phyloP scores from a whole-genome alignment of 2,888 invertebrate genomes.

The Epiblema foenella region DNA sequence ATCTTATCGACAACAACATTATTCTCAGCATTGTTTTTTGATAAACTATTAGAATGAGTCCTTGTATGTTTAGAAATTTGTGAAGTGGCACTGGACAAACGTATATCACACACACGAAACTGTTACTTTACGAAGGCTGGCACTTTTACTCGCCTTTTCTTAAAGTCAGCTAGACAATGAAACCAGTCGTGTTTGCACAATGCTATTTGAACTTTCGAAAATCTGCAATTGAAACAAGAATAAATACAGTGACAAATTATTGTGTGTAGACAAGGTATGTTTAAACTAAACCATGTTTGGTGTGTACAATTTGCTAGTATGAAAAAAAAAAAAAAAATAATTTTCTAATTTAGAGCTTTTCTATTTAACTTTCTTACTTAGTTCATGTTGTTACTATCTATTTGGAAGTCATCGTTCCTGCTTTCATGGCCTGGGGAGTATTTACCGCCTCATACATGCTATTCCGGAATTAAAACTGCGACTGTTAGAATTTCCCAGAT shows the following conservation, averaged over 20 bases:
- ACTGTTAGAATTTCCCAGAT: no score
- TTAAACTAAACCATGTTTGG: conserved; percentile 53
- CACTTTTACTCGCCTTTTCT: conserved; percentile 66
- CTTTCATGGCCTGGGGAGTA: no score
- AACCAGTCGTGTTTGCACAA: conserved; percentile 67
- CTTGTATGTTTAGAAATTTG: conserved; percentile 38
- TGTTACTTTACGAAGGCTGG: conserved; percentile 45
- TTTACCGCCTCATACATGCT: no score
- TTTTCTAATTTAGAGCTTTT: conserved; percentile 7
- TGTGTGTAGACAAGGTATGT: conserved; percentile 61
- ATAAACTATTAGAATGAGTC: background rate
- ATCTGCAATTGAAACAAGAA: conserved; percentile 75
- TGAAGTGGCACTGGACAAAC: conserved; percentile 11
- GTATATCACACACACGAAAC: conserved; percentile 37
- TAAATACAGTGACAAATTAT: conserved; percentile 67
- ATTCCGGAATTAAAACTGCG: no score
- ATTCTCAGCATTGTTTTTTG: background rate
- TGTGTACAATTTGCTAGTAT: conserved; percentile 47
- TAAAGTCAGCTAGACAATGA: conserved; percentile 63
- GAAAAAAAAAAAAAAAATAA: conserved; percentile 17
- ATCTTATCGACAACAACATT: no score
- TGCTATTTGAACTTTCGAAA: conserved; percentile 79
- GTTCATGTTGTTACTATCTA: no score
- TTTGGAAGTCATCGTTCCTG: no score
- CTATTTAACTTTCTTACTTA: background rate